phyloP scores from a whole-genome alignment of 2,888 invertebrate genomes.

The Microdon myrmicae region DNA sequence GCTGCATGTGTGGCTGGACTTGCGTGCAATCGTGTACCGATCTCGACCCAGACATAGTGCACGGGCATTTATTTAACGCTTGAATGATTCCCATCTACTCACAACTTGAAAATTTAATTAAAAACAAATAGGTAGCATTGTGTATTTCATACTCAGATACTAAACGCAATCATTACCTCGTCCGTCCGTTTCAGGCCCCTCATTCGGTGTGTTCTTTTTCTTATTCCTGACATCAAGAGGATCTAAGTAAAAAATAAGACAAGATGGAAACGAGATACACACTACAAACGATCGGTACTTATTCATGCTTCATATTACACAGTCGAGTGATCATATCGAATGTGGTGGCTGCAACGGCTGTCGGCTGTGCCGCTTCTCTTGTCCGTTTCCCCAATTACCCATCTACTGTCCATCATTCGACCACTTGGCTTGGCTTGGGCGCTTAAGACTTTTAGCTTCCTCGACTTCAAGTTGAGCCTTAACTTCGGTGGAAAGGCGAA shows the following conservation, averaged over 20 bases:
- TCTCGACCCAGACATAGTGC: slow-evolving; percentile 45
- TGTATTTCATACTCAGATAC: slow-evolving; percentile 33
- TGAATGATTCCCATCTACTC: slow-evolving; percentile 51
- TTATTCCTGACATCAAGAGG: not conserved
- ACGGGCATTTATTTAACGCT: slow-evolving; percentile 47
- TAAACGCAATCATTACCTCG: slow-evolving; percentile 40
- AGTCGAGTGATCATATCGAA: slow-evolving; percentile 50
- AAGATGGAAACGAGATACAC: too few relatives aligned
- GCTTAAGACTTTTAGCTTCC: slow-evolving; percentile 35
- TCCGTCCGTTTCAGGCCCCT: not conserved
- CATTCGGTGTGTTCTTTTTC: not conserved
- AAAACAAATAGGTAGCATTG: slow-evolving; percentile 52
- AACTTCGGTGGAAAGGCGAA: too few relatives aligned
- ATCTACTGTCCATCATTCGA: too few relatives aligned
- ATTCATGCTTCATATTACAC: slow-evolving; percentile 51
- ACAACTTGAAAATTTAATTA: slow-evolving; percentile 52
- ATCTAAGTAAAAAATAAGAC: not conserved
- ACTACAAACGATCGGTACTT: slow-evolving; percentile 20
- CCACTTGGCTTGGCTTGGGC: slow-evolving; percentile 47
- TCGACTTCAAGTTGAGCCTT: not conserved
- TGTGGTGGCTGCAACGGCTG: slow-evolving; percentile 41
- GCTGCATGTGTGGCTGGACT: slow-evolving; percentile 6
- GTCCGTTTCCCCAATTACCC: too few relatives aligned
- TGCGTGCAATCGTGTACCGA: slow-evolving; percentile 36
- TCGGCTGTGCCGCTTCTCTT: too few relatives aligned